Evolutionary conservation across 2,888 invertebrate species (phyloP), one percentile per base, ranked within the genome.

Genomic region (Erebia palarica): DNA sequence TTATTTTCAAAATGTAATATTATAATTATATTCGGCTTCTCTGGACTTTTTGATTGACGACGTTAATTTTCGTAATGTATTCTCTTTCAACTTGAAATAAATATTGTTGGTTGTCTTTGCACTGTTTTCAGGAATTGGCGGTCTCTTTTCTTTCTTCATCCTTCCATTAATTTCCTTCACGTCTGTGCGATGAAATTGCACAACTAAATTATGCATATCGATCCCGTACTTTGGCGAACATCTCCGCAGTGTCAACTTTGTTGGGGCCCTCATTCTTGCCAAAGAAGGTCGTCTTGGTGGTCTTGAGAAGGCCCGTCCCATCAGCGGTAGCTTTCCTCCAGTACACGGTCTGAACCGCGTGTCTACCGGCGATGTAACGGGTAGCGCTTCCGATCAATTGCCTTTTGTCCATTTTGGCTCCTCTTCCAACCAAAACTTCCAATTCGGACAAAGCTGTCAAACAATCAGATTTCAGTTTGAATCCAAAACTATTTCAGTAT

Each of bases 331-430:
- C 86, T 59, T 95, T 94, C 79, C 96, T 93, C 96, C 96, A 96
- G 81, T 96, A 96, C 0, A 96, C 95, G 0, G 96, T 96, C 82
- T 96, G 96, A 27, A 96, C 94, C 1, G 96, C 96, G 80, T 96
- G 95, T 74, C 96, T 94, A 65, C 96, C 96, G 65, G 95, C 95
- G 76, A 96, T 95, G 84, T 95, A 96, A 71, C 96, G 94, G 21
- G 96, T 95, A 57, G 96, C 95, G 76, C 95, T 94, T 78, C 96
- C 96, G 75, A 96, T 95, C 83, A 96, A 85, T 67, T 88, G 87
- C 79, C 91, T 89, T 79, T 94, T 95, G 75, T 91, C 90, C 92
- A 92, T 93, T 75, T 79, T 74, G 13, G 16, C 21, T 51, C 51
- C 14, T 59, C 47, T 21, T 21, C 4, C 44, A n/a, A 42, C 47